Evolutionary conservation across 92 coral and sea anemone genomes (phyloP).

Genomic region (Palythoa grandiflora): DNA sequence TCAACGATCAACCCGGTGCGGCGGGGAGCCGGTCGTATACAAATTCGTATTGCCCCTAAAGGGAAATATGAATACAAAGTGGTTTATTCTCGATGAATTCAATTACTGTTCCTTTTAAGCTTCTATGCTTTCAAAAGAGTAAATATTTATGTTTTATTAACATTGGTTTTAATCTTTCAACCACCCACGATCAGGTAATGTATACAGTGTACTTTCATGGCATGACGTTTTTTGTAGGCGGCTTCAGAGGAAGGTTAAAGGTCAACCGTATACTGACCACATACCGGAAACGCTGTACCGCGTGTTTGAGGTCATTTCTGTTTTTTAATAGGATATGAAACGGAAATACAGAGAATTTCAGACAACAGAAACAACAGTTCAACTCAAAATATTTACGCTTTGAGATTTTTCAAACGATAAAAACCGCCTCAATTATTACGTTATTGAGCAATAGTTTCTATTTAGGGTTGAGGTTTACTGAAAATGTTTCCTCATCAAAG

Average conservation of each 20-base stretch:
- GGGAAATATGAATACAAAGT: background rate
- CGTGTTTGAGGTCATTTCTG: background rate
- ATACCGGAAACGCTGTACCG: background rate
- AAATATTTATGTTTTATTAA: conserved; percentile 35
- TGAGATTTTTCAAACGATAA: background rate
- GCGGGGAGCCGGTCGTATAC: background rate
- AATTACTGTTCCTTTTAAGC: background rate
- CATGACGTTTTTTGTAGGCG: background rate
- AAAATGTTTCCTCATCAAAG: background rate
- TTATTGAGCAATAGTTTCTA: background rate
- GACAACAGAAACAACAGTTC: background rate
- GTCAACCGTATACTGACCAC: background rate
- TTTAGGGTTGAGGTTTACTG: background rate
- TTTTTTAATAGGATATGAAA: background rate
- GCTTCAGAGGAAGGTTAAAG: background rate
- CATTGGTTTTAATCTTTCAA: background rate
- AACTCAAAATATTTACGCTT: background rate
- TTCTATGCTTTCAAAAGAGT: background rate
- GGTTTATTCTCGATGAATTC: background rate
- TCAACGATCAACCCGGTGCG: background rate
- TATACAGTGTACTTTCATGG: background rate
- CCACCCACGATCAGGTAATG: conserved; percentile 32
- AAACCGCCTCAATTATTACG: background rate
- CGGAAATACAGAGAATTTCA: background rate
- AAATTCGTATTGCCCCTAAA: background rate